Conservation (phyloP, 2,888 invertebrate species). For the Pasiphila rectangulata region DNA sequence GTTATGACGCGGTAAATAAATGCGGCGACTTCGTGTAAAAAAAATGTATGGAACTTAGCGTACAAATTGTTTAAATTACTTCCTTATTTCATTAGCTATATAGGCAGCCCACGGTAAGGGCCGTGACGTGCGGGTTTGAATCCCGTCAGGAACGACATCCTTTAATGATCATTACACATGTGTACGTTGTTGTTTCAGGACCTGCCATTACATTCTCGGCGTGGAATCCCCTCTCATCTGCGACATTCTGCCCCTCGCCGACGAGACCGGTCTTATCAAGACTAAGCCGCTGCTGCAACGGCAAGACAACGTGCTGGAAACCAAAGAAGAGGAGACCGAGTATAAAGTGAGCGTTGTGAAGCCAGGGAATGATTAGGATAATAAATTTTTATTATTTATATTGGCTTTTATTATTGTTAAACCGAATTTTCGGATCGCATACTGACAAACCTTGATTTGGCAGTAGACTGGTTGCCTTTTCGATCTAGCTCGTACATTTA, state of each 20-base stretch:
- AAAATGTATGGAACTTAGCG: too few relatives aligned
- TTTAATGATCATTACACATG: too few relatives aligned
- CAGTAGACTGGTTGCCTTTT: too few relatives aligned
- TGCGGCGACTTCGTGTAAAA: too few relatives aligned
- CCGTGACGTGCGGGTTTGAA: too few relatives aligned
- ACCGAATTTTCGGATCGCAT: not conserved
- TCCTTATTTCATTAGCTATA: too few relatives aligned
- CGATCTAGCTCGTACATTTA: too few relatives aligned
- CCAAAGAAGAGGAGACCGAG: slow-evolving; percentile 39
- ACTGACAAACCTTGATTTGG: too few relatives aligned
- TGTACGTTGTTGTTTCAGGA: slow-evolving; percentile 46
- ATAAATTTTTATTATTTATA: slow-evolving; percentile 30
- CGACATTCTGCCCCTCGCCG: slow-evolving; percentile 89
- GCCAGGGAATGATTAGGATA: slow-evolving; percentile 49
- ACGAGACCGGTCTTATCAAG: slow-evolving; percentile 86
- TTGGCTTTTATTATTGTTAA: slow-evolving; percentile 22
- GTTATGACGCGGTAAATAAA: too few relatives aligned
- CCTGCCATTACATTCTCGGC: slow-evolving; percentile 96
- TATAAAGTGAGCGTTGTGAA: slow-evolving; percentile 42
- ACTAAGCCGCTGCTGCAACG: slow-evolving; percentile 37
- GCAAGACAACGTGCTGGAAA: slow-evolving; percentile 36
- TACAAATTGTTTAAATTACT: too few relatives aligned
- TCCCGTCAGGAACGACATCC: too few relatives aligned
- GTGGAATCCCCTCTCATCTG: slow-evolving; percentile 96
- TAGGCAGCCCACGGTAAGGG: too few relatives aligned